Base-by-base conservation (phyloP, 2,888 invertebrate genomes). In the Polydrusus cervinus region DNA sequence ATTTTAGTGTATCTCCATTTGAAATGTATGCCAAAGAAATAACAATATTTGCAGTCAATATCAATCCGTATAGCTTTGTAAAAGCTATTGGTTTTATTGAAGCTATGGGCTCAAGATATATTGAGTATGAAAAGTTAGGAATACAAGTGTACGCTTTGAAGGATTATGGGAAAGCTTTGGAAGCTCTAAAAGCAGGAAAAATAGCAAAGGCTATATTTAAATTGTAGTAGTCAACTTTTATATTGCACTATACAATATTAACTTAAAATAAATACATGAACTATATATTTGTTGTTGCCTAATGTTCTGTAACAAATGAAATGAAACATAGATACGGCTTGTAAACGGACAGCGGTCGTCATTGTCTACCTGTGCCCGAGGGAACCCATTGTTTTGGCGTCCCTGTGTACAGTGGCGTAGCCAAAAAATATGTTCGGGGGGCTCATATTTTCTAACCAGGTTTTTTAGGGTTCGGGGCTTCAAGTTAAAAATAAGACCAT, bases 21-120 rank as follows among this genome's bases (percentile, higher is more conserved):
- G 86, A 91, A 74, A 87, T 93, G 25, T 93, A 90, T 84, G 86
- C 88, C 81, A 92, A 91, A 78, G 93, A 94, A 84, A 67, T 92
- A 73, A 90, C 89, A 0, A 86, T 93, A 6, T 86, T 91, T 45
- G 93, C 92, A 0, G 91, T 92, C 0, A 91, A 91, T 79, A 91
- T 93, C 71, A 93, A 93, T 82, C 93, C 93, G 0, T 92, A 89
- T 83, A 90, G 90, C 18, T 93, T 93, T 84, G 90, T 90, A 0
- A 92, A 90, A 80, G 91, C 92, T 0, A 84, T 93, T 10, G 89
- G 90, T 0, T 87, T 92, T 79, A 84, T 93, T 0, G 89, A 90
- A 77, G 90, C 93, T 1, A 90, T 93, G 90, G 90, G 91, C 0
- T 87, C 88, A 79, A 81, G 80, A 75, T 93, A 93, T 80, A 80